A percentile compares a stretch with the other conserved stretches of the same genome.
Conservation (phyloP, 23 tunicate species). For the Styela plicata region DNA sequence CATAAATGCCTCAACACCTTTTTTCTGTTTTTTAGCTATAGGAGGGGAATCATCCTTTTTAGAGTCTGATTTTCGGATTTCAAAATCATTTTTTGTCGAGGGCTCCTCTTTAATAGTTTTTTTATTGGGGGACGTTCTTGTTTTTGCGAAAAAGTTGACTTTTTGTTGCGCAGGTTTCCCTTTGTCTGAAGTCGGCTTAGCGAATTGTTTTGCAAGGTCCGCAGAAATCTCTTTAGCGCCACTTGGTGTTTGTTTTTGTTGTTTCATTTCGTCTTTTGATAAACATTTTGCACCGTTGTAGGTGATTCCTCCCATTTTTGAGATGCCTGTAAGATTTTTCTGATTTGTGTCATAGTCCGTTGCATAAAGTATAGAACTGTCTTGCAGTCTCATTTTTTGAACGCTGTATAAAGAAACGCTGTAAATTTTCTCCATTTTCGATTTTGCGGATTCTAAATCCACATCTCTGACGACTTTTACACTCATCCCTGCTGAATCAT, state of each 20-base stretch:
- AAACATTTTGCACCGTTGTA: constrained; percentile 11
- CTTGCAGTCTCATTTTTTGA: constrained; percentile 42
- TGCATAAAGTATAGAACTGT: constrained; percentile 43
- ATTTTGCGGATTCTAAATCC: constrained; percentile 43
- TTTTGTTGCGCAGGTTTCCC: neutral
- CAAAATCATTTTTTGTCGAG: neutral
- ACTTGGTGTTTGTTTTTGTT: neutral
- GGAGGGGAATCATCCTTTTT: neutral
- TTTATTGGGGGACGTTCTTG: neutral
- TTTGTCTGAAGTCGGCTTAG: neutral
- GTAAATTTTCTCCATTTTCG: constrained; percentile 28
- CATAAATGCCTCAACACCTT: neutral
- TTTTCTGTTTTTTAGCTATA: neutral
- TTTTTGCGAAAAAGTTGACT: constrained; percentile 5
- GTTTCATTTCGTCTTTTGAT: constrained; percentile 2
- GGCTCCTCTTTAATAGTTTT: neutral
- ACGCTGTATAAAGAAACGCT: constrained; percentile 52
- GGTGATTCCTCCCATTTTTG: constrained; percentile 19
- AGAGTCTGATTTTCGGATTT: neutral
- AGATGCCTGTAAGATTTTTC: constrained; percentile 20
- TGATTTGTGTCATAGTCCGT: constrained; percentile 55
- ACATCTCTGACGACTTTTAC: constrained; percentile 39
- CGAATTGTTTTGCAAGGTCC: constrained; percentile 23
- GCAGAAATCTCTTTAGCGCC: constrained; percentile 24
- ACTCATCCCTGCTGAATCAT: constrained; percentile 14